phyloP scores from a whole-genome alignment of 92 coral and sea anemone species.

The Porites cylindrica region DNA sequence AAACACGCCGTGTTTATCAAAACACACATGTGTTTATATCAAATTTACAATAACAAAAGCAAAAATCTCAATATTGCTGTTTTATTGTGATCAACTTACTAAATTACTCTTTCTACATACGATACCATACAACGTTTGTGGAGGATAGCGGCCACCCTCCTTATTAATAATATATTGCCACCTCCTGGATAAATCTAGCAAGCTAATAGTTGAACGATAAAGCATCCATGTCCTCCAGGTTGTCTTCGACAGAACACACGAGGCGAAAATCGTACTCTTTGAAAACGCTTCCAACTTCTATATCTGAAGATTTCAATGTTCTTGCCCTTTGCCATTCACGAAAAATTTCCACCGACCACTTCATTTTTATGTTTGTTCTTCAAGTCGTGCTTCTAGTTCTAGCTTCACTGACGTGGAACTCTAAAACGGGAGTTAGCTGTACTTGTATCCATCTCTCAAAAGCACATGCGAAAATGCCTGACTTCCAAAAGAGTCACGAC shows the following conservation, averaged over 20 bases:
- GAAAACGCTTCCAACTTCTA: slow-evolving; percentile 46
- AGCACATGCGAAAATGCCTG: slow-evolving; percentile 34
- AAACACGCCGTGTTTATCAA: neutral
- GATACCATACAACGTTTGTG: slow-evolving; percentile 62
- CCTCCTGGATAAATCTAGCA: slow-evolving; percentile 31
- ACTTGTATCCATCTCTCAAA: slow-evolving; percentile 35
- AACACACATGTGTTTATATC: slow-evolving; percentile 18
- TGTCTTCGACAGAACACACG: slow-evolving; percentile 29
- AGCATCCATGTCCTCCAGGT: slow-evolving; percentile 31
- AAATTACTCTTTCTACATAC: neutral
- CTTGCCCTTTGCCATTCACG: slow-evolving; percentile 36
- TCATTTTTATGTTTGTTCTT: neutral
- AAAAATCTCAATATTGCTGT: slow-evolving; percentile 17
- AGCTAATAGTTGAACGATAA: slow-evolving; percentile 30
- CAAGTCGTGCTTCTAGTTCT: slow-evolving; percentile 21
- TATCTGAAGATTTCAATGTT: slow-evolving; percentile 19
- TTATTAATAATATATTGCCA: slow-evolving; percentile 27
- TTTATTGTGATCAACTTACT: slow-evolving; percentile 6
- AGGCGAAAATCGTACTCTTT: slow-evolving; percentile 25
- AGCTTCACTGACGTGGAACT: slow-evolving; percentile 24
- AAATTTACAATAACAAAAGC: slow-evolving; percentile 19
- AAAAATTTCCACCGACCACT: slow-evolving; percentile 35
- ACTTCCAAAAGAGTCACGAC: slow-evolving; percentile 31
- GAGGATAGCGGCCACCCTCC: slow-evolving; percentile 37
- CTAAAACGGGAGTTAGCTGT: slow-evolving; percentile 37